Percentiles rank a stretch among this genome's conserved stretches.
Conservation (phyloP, 2,888 invertebrate genomes). For the Latrodectus elegans region DNA sequence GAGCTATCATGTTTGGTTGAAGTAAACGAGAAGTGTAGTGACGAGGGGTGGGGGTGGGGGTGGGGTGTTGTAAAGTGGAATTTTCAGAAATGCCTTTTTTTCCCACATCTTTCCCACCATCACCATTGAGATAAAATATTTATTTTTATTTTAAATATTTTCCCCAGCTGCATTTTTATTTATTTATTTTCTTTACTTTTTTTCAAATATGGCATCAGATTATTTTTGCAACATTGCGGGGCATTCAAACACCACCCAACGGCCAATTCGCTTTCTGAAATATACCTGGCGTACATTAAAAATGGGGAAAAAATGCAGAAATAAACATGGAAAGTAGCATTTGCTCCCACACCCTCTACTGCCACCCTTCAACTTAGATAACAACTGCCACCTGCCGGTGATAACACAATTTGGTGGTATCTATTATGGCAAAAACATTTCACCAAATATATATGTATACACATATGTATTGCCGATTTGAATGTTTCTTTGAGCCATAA, state of each 20-base stretch:
- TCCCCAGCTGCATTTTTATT: not conserved
- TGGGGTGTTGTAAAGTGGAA: too few relatives aligned
- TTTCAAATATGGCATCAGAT: constrained; percentile 26
- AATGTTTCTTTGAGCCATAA: constrained; percentile 12
- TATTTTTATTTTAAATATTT: constrained; percentile 39
- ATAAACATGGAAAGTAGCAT: constrained; percentile 17
- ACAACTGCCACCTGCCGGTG: constrained; percentile 21
- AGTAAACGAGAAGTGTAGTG: not conserved
- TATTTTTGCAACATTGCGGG: constrained; percentile 23
- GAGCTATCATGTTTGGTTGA: not conserved
- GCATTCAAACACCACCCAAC: constrained; percentile 16
- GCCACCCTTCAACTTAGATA: constrained; percentile 17
- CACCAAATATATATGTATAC: constrained; percentile 15
- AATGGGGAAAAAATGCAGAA: constrained; percentile 16
- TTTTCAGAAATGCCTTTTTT: constrained; percentile 32
- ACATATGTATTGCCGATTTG: constrained; percentile 12
- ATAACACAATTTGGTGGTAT: constrained; percentile 49
- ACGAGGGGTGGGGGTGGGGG: too few relatives aligned
- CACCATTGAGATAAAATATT: constrained; percentile 52
- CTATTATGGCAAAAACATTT: constrained; percentile 25
- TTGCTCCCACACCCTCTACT: not conserved
- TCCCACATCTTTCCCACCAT: not conserved
- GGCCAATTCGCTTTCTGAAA: constrained; percentile 48
- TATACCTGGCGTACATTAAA: constrained; percentile 28
- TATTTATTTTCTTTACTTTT: constrained; percentile 6